Conservation (phyloP, 2,888 invertebrate species). For the Caenorhabditis angaria region DNA sequence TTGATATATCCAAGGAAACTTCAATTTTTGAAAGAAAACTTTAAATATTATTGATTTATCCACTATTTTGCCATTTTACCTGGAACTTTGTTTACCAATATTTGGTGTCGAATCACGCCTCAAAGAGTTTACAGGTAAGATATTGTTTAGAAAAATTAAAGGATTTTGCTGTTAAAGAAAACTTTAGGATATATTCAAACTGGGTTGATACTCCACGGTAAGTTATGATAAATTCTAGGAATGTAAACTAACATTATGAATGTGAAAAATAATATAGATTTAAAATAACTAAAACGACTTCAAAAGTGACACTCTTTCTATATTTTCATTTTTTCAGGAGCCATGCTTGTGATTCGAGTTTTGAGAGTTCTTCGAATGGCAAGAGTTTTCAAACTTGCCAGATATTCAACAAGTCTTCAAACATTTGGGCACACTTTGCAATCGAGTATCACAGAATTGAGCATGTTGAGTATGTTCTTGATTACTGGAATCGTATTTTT, state of each 20-base stretch:
- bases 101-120: constrained; percentile 65
- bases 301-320: neutral
- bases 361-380: constrained; percentile 70
- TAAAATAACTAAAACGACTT: too few relatives aligned
- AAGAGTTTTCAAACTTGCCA: constrained; percentile 70
- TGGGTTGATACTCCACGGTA: neutral
- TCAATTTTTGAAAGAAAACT: constrained; percentile 60
- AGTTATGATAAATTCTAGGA: too few relatives aligned
- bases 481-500: constrained; percentile 71
- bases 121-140: constrained; percentile 66
- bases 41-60: constrained; percentile 70
- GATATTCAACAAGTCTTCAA: constrained; percentile 70
- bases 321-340: constrained; percentile 52
- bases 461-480: constrained; percentile 70
- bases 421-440: constrained; percentile 70
- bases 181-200: neutral
- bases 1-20: constrained; percentile 60
- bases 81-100: constrained; percentile 63
- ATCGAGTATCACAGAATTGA: constrained; percentile 65
- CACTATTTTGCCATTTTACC: constrained; percentile 70
- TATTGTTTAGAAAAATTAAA: neutral
- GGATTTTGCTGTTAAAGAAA: neutral
- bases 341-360: constrained; percentile 70
- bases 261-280: too few relatives aligned
- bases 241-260: too few relatives aligned